Evolutionary conservation across 2,797 vertebrate species (phyloP).

Genomic region (Bufotes viridis): DNA sequence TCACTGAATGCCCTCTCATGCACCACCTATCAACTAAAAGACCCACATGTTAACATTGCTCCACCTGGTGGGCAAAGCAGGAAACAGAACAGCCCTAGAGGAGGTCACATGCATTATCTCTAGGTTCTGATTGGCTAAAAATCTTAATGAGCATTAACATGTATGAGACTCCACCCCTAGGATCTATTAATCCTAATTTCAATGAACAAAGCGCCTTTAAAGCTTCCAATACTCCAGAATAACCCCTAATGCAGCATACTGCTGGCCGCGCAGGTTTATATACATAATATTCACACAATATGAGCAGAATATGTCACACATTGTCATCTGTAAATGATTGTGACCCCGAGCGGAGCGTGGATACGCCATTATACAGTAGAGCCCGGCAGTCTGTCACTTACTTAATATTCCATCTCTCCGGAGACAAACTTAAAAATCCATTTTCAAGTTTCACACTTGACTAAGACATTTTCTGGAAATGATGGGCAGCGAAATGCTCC

Average conservation of each 20-base stretch:
- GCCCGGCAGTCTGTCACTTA: not conserved
- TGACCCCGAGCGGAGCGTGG: not conserved
- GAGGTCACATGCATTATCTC: no score
- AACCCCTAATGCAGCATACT: not conserved
- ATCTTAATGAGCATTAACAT: not conserved
- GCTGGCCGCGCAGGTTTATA: not conserved
- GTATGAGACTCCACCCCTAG: not conserved
- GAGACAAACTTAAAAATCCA: not conserved
- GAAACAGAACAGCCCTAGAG: not conserved
- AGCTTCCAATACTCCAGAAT: not conserved
- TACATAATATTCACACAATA: not conserved
- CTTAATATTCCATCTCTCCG: not conserved
- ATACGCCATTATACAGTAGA: not conserved
- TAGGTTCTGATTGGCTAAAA: not conserved
- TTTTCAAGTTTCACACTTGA: not conserved
- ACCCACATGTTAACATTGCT: no score
- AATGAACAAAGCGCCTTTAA: not conserved
- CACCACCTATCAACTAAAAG: no score
- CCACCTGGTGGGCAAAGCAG: not conserved
- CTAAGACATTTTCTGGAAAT: not conserved
- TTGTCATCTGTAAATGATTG: no score
- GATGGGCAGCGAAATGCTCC: not conserved
- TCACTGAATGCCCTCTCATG: no score
- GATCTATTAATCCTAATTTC: not conserved
- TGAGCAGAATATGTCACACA: not conserved